A percentile compares a stretch with the other conserved stretches of the same genome.
Evolutionary conservation across 2,113 vertebrate genomes (phyloP).

Genomic region (Thalassarche chlororhynchos): DNA sequence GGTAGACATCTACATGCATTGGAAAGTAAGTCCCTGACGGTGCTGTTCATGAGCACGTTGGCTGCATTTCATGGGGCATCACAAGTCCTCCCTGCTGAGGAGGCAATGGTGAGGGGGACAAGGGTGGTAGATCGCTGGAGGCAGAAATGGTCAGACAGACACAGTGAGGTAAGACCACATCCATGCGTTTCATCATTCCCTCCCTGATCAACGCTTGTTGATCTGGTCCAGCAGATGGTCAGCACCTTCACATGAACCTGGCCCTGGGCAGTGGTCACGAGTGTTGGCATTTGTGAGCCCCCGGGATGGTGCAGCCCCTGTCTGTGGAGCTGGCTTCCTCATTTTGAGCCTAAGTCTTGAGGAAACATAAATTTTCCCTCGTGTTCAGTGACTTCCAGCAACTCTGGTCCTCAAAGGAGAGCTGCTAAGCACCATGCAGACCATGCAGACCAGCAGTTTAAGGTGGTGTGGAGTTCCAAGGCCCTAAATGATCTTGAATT

Average conservation of each 20-base stretch:
- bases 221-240: not conserved
- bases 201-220: not conserved
- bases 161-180: not conserved
- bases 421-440: not conserved
- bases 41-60: not conserved
- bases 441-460: not conserved
- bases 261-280: not conserved
- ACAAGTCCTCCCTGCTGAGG: not conserved
- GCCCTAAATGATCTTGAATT: not conserved
- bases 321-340: not conserved
- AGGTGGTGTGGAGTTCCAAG: not conserved
- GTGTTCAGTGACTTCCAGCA: not conserved
- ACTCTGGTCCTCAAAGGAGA: not conserved
- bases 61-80: not conserved
- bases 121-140: not conserved
- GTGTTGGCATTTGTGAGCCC: not conserved
- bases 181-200: not conserved
- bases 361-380: not conserved
- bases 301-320: too few species aligned
- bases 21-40: not conserved
- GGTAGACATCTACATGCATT: not conserved
- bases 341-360: not conserved
- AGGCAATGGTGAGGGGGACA: not conserved
- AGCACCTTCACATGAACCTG: not conserved
- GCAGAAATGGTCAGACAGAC: not conserved